These are phyloP conservation scores for Corticium candelabrum DNA, from an alignment of 37 sponge, comb jelly and placozoan genomes.

Conservation along the genomic window DNA sequence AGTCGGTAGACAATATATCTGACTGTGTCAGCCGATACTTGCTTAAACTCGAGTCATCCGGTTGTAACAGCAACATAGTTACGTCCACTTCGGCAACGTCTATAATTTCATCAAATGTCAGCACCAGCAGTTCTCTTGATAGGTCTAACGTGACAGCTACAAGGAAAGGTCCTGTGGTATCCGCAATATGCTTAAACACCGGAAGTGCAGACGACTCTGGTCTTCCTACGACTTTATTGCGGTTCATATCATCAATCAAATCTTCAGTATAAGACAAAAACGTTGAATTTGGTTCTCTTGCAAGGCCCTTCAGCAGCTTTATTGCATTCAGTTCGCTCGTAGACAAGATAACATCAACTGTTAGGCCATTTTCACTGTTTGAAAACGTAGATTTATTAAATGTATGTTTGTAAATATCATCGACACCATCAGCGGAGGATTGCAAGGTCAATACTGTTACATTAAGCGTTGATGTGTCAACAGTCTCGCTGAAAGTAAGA, in stretches of 20 bases:
- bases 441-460: conserved; percentile 40
- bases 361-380: conserved; percentile 26
- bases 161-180: conserved; percentile 54
- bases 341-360: not conserved
- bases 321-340: not conserved
- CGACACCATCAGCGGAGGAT: conserved; percentile 13
- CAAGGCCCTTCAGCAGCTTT: not conserved
- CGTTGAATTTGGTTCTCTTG: not conserved
- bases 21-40: conserved; percentile 56
- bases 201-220: no score
- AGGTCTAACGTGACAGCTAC: conserved; percentile 46
- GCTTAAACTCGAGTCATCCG: conserved; percentile 45
- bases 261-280: conserved; percentile 15
- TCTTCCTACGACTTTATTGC: conserved; percentile 49
- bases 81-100: conserved; percentile 46
- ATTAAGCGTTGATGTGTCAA: conserved; percentile 37
- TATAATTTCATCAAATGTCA: conserved; percentile 80
- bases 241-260: conserved; percentile 66
- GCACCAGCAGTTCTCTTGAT: conserved; percentile 46
- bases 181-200: conserved; percentile 2
- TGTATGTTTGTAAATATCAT: conserved; percentile 10
- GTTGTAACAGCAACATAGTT: conserved; percentile 14
- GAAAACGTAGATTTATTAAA: conserved; percentile 20
- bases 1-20: conserved; percentile 36
- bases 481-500: conserved; percentile 78